Evolutionary conservation across 1,140 invertebrate species (phyloP).

Genomic region (Cyrtorhinus lividipennis): DNA sequence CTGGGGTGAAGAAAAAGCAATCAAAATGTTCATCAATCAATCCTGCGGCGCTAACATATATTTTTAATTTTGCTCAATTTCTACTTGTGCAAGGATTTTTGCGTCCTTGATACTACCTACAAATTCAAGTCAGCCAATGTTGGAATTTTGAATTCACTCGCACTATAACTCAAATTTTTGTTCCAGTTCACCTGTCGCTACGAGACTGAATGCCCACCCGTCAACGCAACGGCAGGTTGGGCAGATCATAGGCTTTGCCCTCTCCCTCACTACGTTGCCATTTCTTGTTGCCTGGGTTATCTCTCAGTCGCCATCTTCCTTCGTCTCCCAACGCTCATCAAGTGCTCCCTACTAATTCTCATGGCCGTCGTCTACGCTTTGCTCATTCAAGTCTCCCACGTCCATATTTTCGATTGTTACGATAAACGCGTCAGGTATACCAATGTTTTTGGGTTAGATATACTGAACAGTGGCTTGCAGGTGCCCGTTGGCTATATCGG

Average conservation of each 20-base stretch:
- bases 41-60: no score
- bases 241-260: constrained; percentile 52
- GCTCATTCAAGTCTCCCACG: constrained; percentile 68
- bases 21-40: no score
- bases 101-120: no score
- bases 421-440: constrained; percentile 46
- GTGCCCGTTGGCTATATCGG: no score
- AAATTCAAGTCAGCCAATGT: no score
- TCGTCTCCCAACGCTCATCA: constrained; percentile 63
- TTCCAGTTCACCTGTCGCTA: constrained; percentile 53
- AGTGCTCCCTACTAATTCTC: constrained; percentile 53
- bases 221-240: constrained; percentile 25
- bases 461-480: no score
- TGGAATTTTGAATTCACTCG: no score
- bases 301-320: constrained; percentile 71
- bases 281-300: constrained; percentile 66
- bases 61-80: no score
- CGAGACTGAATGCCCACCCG: constrained; percentile 37
- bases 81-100: background rate
- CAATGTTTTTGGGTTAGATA: no score
- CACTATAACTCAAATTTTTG: constrained; percentile 18
- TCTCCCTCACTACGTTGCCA: constrained; percentile 67
- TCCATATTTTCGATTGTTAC: constrained; percentile 62
- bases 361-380: constrained; percentile 68
- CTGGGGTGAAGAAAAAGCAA: no score